Evolutionary conservation across 2,888 invertebrate species (phyloP).

Genomic region (Drosophila maculinotata): DNA sequence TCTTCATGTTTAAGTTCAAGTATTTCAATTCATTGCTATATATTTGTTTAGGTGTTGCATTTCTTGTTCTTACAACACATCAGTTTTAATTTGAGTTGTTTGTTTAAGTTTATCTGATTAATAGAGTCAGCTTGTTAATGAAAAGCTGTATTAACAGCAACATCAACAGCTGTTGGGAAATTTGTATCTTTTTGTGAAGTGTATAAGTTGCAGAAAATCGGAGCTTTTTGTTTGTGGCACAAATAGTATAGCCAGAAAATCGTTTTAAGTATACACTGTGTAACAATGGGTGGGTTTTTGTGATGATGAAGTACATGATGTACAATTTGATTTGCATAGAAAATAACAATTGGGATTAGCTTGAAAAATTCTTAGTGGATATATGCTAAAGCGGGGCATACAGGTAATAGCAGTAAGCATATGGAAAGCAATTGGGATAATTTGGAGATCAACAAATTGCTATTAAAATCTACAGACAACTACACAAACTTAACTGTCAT

Average conservation of each 20-base stretch:
- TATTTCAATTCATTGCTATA: constrained; percentile 7
- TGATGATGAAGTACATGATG: constrained; percentile 28
- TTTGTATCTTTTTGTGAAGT: constrained; percentile 19
- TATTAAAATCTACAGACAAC: constrained; percentile 50
- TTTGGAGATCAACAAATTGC: constrained; percentile 37
- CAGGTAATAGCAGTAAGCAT: constrained; percentile 48
- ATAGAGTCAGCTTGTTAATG: constrained; percentile 22
- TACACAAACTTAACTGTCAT: constrained; percentile 69
- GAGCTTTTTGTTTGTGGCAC: constrained; percentile 61
- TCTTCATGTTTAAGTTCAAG: constrained; percentile 11
- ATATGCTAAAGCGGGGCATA: constrained; percentile 44
- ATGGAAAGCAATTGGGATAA: constrained; percentile 34
- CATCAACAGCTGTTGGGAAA: constrained; percentile 16
- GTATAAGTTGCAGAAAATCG: constrained; percentile 66
- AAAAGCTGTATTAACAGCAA: constrained; percentile 23
- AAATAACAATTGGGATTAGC: constrained; percentile 34
- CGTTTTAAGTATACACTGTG: constrained; percentile 51
- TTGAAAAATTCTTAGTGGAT: constrained; percentile 1
- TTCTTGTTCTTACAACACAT: not conserved
- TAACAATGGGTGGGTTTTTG: constrained; percentile 67
- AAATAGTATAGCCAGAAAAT: constrained; percentile 60
- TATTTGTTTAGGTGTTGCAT: constrained; percentile 23
- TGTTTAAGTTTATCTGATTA: constrained; percentile 4
- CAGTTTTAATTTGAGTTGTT: constrained; percentile 6
- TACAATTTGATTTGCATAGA: constrained; percentile 9